Evolutionary conservation across 2,888 invertebrate genomes (phyloP).

Genomic region (Eilema caniola): DNA sequence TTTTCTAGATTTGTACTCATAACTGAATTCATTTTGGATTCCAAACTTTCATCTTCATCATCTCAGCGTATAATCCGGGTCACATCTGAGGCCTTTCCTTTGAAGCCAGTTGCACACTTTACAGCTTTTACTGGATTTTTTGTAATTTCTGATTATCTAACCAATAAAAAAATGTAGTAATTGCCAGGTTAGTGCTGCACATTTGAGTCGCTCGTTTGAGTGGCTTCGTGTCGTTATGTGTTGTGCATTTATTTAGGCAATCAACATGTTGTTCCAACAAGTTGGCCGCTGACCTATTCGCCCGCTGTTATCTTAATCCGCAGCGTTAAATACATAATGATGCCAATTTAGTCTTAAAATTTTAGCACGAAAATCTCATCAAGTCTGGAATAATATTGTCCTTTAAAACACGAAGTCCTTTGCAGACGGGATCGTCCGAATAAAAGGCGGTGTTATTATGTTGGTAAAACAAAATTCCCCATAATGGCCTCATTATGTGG

Average conservation of each 20-base stretch:
- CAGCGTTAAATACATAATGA: conserved; percentile 81
- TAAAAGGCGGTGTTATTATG: conserved; percentile 86
- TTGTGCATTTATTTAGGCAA: conserved; percentile 48
- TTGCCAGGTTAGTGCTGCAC: neutral
- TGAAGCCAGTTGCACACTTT: neutral
- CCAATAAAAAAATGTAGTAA: neutral
- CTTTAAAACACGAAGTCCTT: conserved; percentile 83
- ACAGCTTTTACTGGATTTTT: neutral
- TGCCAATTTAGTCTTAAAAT: conserved; percentile 81
- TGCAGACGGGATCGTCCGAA: conserved; percentile 77
- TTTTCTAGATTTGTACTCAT: no score
- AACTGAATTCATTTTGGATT: no score
- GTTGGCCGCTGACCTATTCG: conserved; percentile 71
- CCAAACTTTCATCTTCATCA: neutral
- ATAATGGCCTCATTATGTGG: conserved; percentile 87
- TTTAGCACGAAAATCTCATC: conserved; percentile 86
- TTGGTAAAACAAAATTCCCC: conserved; percentile 87
- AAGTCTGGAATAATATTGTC: conserved; percentile 83
- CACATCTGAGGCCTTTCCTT: neutral
- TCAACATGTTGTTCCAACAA: conserved; percentile 32
- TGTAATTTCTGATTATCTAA: neutral
- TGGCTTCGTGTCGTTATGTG: conserved; percentile 14
- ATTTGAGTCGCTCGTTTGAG: neutral
- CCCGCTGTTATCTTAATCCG: conserved; percentile 78
- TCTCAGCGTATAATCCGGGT: neutral